phyloP scores from a whole-genome alignment of 2,888 invertebrate genomes.

The Torymus auratus region DNA sequence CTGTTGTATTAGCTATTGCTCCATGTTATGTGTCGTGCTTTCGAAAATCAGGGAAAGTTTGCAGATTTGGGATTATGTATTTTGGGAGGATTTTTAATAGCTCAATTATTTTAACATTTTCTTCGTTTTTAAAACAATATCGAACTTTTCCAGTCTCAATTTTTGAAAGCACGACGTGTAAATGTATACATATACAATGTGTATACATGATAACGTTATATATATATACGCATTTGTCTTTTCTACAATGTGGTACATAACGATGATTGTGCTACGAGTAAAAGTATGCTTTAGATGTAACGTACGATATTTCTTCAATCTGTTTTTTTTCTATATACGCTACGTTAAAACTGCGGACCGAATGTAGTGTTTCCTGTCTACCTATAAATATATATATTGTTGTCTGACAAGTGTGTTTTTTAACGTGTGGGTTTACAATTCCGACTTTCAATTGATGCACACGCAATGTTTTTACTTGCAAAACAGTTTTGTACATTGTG shows the following conservation, averaged over 20 bases:
- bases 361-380: constrained; percentile 62
- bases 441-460: constrained; percentile 41
- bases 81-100: no score
- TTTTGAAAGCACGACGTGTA: constrained; percentile 31
- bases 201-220: constrained; percentile 52
- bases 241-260: constrained; percentile 61
- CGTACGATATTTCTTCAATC: constrained; percentile 65
- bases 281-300: constrained; percentile 73
- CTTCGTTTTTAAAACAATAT: background rate
- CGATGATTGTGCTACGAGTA: constrained; percentile 64
- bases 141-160: background rate
- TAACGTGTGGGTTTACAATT: constrained; percentile 25
- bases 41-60: background rate
- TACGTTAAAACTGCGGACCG: constrained; percentile 49
- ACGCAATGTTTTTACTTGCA: background rate
- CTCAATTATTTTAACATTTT: background rate
- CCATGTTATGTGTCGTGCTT: constrained; percentile 41
- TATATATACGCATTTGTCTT: constrained; percentile 50
- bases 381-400: constrained; percentile 42
- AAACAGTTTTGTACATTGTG: background rate
- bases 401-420: constrained; percentile 45
- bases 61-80: no score
- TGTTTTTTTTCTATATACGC: constrained; percentile 53
- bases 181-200: constrained; percentile 36
- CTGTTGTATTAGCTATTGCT: constrained; percentile 74